A percentile compares a stretch with the other conserved stretches of the same genome.
Conservation (phyloP, 2,797 vertebrate species). For the Microctenopoma stevenorrisi region DNA sequence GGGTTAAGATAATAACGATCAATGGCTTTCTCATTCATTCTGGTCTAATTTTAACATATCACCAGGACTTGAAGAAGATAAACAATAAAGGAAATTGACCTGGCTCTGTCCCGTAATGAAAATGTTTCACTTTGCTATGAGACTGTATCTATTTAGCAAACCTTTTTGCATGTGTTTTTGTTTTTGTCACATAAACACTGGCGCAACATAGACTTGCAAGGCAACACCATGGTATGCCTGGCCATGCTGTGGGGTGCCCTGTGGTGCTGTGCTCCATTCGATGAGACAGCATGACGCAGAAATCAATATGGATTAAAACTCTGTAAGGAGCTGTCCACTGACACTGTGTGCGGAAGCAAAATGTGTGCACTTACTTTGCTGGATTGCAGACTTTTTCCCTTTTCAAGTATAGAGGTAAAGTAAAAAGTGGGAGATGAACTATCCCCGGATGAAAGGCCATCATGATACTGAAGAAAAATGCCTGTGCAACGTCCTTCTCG, state of each 20-base stretch:
- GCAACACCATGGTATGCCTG: conserved; percentile 52
- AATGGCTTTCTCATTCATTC: background rate
- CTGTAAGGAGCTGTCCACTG: conserved; percentile 61
- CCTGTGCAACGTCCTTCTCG: conserved; percentile 26
- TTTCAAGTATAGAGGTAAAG: conserved; percentile 27
- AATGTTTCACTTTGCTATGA: conserved; percentile 20
- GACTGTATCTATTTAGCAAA: conserved; percentile 27
- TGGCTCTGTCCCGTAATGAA: conserved; percentile 7
- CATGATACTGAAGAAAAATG: conserved; percentile 17
- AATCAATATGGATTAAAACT: conserved; percentile 86
- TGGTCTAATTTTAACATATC: background rate
- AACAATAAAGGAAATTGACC: background rate
- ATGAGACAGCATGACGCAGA: conserved; percentile 76
- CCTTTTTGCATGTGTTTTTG: conserved; percentile 17
- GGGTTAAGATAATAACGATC: background rate
- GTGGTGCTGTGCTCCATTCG: conserved; percentile 68
- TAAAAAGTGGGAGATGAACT: conserved; percentile 31
- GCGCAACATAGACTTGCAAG: conserved; percentile 55
- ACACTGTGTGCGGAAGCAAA: conserved; percentile 22
- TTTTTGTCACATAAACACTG: conserved; percentile 56
- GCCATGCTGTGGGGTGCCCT: conserved; percentile 60
- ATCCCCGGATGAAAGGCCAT: conserved; percentile 13
- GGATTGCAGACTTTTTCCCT: conserved; percentile 19
- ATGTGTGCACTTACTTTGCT: conserved; percentile 35
- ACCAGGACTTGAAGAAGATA: background rate